phyloP scores from a whole-genome alignment of 2,113 vertebrate species.

The Planiliza haematocheilus region DNA sequence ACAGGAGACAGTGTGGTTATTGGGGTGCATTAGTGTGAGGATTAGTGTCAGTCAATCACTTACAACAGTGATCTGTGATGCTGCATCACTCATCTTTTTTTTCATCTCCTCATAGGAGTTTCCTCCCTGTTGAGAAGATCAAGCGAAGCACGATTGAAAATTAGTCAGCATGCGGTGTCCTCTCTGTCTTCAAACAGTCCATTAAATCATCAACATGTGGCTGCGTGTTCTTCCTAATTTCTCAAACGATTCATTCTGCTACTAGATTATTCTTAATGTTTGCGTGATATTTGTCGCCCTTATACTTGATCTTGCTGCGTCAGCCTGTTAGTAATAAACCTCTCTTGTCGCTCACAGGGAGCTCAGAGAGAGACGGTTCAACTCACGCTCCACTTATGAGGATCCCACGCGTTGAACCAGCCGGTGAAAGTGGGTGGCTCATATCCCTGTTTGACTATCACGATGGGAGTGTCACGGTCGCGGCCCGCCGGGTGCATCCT shows the following conservation, averaged over 20 bases:
- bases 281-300: constrained; percentile 1
- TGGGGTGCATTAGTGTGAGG: constrained; percentile 1
- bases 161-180: constrained; percentile 27
- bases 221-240: neutral
- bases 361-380: neutral
- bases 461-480: constrained; percentile 85
- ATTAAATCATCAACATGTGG: constrained; percentile 11
- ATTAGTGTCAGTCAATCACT: constrained; percentile 76
- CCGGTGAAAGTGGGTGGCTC: constrained; percentile 93
- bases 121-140: constrained; percentile 81
- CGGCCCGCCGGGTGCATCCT: constrained; percentile 88
- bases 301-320: neutral
- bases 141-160: constrained; percentile 14
- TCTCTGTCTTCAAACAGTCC: constrained; percentile 21
- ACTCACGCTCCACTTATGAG: constrained; percentile 93
- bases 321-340: neutral
- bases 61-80: constrained; percentile 87
- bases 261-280: constrained; percentile 3
- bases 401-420: constrained; percentile 94
- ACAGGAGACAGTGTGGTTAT: neutral
- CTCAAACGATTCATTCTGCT: constrained; percentile 9
- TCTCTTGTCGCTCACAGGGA: constrained; percentile 13
- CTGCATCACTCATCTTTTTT: constrained; percentile 79
- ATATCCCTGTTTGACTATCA: constrained; percentile 87
- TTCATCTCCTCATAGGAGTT: constrained; percentile 88